Conservation (phyloP, 2,888 invertebrate species). For the Phorcus lineatus region DNA sequence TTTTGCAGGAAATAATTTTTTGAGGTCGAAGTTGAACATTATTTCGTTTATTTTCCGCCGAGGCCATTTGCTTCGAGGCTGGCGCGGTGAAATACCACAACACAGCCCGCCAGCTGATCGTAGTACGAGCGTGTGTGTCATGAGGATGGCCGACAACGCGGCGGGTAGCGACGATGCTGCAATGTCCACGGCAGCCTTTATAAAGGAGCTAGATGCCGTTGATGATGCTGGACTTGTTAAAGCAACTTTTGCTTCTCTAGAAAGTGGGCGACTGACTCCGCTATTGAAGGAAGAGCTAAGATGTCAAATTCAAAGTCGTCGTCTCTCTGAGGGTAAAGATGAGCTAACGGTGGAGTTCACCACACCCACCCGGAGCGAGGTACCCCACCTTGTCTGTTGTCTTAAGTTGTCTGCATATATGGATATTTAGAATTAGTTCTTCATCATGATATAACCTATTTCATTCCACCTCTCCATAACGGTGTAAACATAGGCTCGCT, state of each 20-base stretch:
- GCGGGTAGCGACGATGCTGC: constrained; percentile 12
- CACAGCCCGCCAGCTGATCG: constrained; percentile 1
- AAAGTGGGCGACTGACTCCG: constrained; percentile 48
- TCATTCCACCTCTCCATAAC: too few species aligned
- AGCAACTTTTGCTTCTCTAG: constrained; percentile 42
- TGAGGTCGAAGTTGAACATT: background rate
- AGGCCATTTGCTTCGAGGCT: constrained; percentile 8
- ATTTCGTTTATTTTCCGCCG: constrained; percentile 13
- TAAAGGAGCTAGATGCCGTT: constrained; percentile 31
- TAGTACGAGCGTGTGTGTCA: constrained; percentile 7
- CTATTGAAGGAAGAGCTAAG: constrained; percentile 54
- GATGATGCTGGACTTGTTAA: constrained; percentile 34
- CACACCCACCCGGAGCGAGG: constrained; percentile 43
- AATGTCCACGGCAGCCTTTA: constrained; percentile 28
- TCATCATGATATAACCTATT: too few species aligned
- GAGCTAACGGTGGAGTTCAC: constrained; percentile 48
- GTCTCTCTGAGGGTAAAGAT: constrained; percentile 50
- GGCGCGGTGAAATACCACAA: constrained; percentile 1
- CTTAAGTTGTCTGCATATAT: too few species aligned
- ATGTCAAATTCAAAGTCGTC: constrained; percentile 49
- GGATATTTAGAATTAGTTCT: too few species aligned
- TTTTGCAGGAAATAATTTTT: background rate
- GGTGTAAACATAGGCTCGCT: too few species aligned
- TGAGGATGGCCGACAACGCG: constrained; percentile 30
- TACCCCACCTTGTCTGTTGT: constrained; percentile 1